Conservation (phyloP, 1,140 invertebrate genomes). For the Leguminivora glycinivorella region DNA sequence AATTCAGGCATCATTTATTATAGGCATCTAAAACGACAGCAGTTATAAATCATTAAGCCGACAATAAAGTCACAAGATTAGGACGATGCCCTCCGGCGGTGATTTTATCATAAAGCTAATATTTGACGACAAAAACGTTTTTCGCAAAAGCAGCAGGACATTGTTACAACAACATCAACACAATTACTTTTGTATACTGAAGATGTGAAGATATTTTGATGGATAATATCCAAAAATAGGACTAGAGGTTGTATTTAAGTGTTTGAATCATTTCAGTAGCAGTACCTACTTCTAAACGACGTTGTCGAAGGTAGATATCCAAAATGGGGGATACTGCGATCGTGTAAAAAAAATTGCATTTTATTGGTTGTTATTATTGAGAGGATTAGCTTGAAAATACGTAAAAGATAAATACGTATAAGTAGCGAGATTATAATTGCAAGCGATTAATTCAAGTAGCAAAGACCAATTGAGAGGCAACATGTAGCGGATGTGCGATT, state of each 20-base stretch:
- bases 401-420: no score
- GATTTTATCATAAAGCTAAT: conserved; percentile 45
- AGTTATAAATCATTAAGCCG: conserved; percentile 12
- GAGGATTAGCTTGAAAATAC: no score
- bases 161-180: conserved; percentile 35
- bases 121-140: conserved; percentile 36
- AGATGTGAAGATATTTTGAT: not conserved
- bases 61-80: conserved; percentile 31
- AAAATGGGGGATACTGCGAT: no score
- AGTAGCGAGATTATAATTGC: not conserved
- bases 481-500: not conserved
- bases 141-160: conserved; percentile 34
- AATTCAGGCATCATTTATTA: not conserved
- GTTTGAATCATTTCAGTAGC: no score
- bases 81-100: conserved; percentile 36
- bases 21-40: not conserved
- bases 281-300: no score
- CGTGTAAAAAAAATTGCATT: no score
- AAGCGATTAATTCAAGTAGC: conserved; percentile 9
- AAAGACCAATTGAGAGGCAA: not conserved
- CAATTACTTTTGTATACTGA: conserved; percentile 32
- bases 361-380: no score
- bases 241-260: no score
- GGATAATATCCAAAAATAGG: not conserved
- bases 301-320: no score